Conservation (phyloP, 2,888 invertebrate species). For the Hofmannophila pseudospretella region DNA sequence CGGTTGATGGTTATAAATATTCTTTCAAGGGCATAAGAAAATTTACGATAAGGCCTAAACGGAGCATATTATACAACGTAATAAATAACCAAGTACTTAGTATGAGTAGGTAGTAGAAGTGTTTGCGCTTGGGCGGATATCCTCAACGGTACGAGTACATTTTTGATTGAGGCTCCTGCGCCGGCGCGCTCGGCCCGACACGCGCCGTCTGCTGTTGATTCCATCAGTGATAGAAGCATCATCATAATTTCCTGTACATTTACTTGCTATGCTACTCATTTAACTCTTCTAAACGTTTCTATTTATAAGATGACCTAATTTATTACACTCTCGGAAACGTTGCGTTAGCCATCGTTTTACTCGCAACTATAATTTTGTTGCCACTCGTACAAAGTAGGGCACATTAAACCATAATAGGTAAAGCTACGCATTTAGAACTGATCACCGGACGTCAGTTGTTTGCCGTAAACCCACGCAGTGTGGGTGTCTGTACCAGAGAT, state of each 20-base stretch:
- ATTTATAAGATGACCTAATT: not conserved
- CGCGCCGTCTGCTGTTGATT: slow-evolving; percentile 26
- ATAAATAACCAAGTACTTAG: slow-evolving; percentile 12
- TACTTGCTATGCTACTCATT: not conserved
- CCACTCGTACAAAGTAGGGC: slow-evolving; percentile 30
- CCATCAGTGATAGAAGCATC: slow-evolving; percentile 11
- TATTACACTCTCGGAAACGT: not conserved
- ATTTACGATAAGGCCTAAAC: slow-evolving; percentile 7
- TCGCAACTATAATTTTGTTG: not conserved
- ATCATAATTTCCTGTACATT: slow-evolving; percentile 1
- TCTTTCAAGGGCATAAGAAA: slow-evolving; percentile 29
- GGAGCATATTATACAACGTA: too few relatives aligned
- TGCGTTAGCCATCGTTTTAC: not conserved
- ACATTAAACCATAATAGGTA: slow-evolving; percentile 32
- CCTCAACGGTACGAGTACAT: slow-evolving; percentile 40
- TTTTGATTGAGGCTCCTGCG: slow-evolving; percentile 18
- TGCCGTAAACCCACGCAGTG: slow-evolving; percentile 58
- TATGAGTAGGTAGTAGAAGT: slow-evolving; percentile 38
- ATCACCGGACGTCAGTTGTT: slow-evolving; percentile 67
- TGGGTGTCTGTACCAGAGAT: slow-evolving; percentile 32
- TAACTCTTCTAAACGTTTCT: not conserved
- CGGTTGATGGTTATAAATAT: slow-evolving; percentile 27
- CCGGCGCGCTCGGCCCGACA: slow-evolving; percentile 25
- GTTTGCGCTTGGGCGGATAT: slow-evolving; percentile 52
- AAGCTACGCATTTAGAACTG: slow-evolving; percentile 31